These are phyloP conservation scores for Sardinella longiceps DNA, from an alignment of 2,797 vertebrate genomes.

Conservation along the genomic window DNA sequence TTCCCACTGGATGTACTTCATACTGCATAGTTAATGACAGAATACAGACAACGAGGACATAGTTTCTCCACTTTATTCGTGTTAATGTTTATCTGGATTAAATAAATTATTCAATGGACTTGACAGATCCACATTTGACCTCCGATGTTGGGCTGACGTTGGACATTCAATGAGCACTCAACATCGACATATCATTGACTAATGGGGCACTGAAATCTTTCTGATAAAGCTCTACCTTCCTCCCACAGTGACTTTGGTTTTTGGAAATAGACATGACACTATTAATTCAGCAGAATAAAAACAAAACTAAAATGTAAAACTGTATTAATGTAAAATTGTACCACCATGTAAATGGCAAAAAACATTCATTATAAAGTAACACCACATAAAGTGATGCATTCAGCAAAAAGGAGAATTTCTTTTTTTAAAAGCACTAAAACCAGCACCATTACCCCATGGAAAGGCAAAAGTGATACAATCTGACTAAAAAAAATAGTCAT, in stretches of 20 bases:
- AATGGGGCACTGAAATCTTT: slow-evolving; percentile 82
- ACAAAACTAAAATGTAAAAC: slow-evolving; percentile 90
- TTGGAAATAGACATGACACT: slow-evolving; percentile 97
- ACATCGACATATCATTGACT: slow-evolving; percentile 75
- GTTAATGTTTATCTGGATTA: slow-evolving; percentile 79
- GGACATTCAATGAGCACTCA: slow-evolving; percentile 80
- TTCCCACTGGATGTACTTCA: neutral
- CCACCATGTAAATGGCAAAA: slow-evolving; percentile 89
- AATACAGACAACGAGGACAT: neutral
- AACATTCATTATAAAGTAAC: slow-evolving; percentile 87
- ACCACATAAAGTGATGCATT: slow-evolving; percentile 81
- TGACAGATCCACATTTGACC: slow-evolving; percentile 62
- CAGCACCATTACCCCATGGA: slow-evolving; percentile 66
- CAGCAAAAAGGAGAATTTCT: slow-evolving; percentile 66
- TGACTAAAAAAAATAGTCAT: slow-evolving; percentile 58
- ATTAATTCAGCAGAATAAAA: slow-evolving; percentile 84
- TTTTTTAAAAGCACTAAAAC: slow-evolving; percentile 71
- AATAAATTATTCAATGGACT: slow-evolving; percentile 83
- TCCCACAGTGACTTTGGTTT: slow-evolving; percentile 93
- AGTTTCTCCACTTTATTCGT: slow-evolving; percentile 84
- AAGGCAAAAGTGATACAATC: slow-evolving; percentile 68
- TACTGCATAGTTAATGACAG: neutral
- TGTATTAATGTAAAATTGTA: slow-evolving; percentile 97
- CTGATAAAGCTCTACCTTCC: slow-evolving; percentile 74
- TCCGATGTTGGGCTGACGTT: slow-evolving; percentile 72